Evolutionary conservation across 2,888 invertebrate genomes (phyloP).

Genomic region (Synanthedon myopaeformis): DNA sequence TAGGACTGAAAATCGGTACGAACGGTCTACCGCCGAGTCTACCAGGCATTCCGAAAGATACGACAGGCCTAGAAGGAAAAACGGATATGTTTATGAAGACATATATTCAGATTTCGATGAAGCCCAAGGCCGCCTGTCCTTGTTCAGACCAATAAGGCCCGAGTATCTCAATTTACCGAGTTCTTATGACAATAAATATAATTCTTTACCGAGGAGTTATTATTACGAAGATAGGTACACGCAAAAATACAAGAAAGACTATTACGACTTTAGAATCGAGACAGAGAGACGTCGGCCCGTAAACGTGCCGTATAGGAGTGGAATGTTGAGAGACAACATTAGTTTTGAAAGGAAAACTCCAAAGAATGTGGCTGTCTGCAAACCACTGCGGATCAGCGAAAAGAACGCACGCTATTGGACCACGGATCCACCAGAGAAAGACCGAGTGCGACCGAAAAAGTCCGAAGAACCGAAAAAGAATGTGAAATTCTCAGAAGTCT

Average conservation of each 20-base stretch:
- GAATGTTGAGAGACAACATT: background rate
- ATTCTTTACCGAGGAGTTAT: conserved; percentile 54
- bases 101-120: conserved; percentile 64
- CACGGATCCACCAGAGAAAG: conserved; percentile 38
- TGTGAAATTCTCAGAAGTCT: conserved; percentile 65
- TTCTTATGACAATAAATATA: conserved; percentile 51
- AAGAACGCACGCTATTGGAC: conserved; percentile 58
- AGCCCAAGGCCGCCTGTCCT: conserved; percentile 55
- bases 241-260: conserved; percentile 49
- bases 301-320: conserved; percentile 6
- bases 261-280: conserved; percentile 60
- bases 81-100: conserved; percentile 63
- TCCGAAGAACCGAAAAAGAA: conserved; percentile 57
- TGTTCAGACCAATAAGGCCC: conserved; percentile 61
- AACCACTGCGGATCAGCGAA: conserved; percentile 48
- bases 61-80: conserved; percentile 47
- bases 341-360: conserved; percentile 3
- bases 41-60: conserved; percentile 13
- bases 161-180: conserved; percentile 59
- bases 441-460: conserved; percentile 32
- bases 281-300: conserved; percentile 21
- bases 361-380: conserved; percentile 58
- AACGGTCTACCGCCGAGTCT: conserved; percentile 21
- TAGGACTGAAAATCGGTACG: conserved; percentile 1
- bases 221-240: conserved; percentile 39